phyloP scores from a whole-genome alignment of 2,113 vertebrate genomes.

The Aegotheles bennettii region DNA sequence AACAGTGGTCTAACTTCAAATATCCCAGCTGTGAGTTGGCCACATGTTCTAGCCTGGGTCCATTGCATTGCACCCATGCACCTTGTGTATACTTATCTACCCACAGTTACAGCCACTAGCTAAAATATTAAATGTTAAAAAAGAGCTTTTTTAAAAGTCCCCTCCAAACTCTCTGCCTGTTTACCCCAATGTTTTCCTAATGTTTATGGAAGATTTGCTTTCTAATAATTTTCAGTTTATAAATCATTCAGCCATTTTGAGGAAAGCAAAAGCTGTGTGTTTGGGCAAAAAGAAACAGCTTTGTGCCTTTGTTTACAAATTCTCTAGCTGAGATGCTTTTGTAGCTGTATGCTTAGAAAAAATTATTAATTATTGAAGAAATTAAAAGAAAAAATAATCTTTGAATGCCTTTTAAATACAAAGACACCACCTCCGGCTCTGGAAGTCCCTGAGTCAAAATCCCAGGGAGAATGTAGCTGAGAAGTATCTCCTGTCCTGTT shows the following conservation, averaged over 20 bases:
- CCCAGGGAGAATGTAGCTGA: neutral
- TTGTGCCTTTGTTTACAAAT: neutral
- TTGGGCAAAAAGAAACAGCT: neutral
- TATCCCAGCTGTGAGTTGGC: rapidly evolving
- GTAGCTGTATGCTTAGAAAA: neutral
- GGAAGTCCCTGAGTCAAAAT: neutral
- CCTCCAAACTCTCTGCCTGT: neutral
- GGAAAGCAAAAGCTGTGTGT: neutral
- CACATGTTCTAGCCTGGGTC: neutral
- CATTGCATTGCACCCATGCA: neutral
- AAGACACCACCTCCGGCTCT: neutral
- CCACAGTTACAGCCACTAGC: neutral
- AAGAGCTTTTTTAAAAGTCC: neutral
- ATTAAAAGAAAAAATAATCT: neutral
- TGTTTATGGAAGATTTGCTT: neutral
- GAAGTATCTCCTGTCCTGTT: neutral
- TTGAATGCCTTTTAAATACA: neutral
- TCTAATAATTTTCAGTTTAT: neutral
- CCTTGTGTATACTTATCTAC: neutral
- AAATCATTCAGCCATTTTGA: neutral
- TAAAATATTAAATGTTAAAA: neutral
- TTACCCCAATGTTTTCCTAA: neutral
- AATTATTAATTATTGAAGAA: neutral
- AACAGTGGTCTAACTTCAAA: neutral
- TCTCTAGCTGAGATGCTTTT: neutral